Conservation (phyloP, 1,140 invertebrate genomes). For the Aplysia californica region DNA sequence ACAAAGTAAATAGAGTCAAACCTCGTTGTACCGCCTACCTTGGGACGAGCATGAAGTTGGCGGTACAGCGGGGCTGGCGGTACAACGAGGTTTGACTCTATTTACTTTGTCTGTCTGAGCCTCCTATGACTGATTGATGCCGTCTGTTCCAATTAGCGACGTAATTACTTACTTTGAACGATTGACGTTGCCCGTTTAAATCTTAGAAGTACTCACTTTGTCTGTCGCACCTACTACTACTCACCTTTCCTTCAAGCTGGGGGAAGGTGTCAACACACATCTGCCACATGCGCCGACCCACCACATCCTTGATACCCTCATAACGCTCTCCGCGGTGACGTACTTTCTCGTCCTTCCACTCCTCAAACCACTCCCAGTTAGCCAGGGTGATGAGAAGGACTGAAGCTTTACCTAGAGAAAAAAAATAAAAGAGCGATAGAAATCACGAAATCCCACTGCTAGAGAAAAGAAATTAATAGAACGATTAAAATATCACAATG, state of each 20-base stretch:
- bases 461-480: background rate
- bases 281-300: constrained; percentile 64
- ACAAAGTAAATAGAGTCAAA: background rate
- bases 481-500: background rate
- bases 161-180: background rate
- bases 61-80: too few relatives aligned
- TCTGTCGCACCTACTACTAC: too few relatives aligned
- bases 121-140: background rate
- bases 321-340: constrained; percentile 68
- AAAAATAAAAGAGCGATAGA: background rate
- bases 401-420: constrained; percentile 57
- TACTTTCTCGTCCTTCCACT: constrained; percentile 63
- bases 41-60: too few relatives aligned
- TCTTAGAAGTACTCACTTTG: too few relatives aligned
- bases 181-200: background rate
- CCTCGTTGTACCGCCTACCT: too few relatives aligned
- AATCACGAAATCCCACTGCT: background rate
- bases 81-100: too few relatives aligned
- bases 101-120: background rate
- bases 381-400: constrained; percentile 63
- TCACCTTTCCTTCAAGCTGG: constrained; percentile 61
- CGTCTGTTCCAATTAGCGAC: background rate
- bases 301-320: constrained; percentile 61
- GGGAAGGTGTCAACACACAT: constrained; percentile 63
- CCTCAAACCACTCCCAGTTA: constrained; percentile 65